Percentiles rank a stretch among this genome's conserved stretches.
phyloP scores from a whole-genome alignment of 2,888 invertebrate species.

The Sminthurinus aureus region DNA sequence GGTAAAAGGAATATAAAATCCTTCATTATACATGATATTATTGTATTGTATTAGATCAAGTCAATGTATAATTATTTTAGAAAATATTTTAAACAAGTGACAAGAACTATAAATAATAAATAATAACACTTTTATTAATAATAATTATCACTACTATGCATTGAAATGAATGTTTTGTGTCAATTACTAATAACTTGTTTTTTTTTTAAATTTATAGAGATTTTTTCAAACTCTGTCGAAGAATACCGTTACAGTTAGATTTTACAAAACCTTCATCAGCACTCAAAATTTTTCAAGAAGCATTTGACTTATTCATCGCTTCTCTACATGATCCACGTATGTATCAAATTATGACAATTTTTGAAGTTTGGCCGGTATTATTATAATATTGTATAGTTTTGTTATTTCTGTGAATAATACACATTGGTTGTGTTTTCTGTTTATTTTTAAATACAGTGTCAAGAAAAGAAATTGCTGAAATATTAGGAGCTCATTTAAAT shows the following conservation, averaged over 20 bases:
- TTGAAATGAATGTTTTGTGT: slow-evolving; percentile 13
- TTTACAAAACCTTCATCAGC: slow-evolving; percentile 75
- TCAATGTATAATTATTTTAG: too few species aligned
- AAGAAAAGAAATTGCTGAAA: slow-evolving; percentile 73
- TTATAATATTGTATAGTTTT: too few species aligned
- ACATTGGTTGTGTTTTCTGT: too few species aligned
- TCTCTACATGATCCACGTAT: slow-evolving; percentile 70
- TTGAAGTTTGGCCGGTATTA: too few species aligned
- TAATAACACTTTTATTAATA: too few species aligned
- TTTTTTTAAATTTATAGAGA: slow-evolving; percentile 69
- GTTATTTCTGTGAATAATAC: too few species aligned
- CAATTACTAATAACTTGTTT: too few species aligned
- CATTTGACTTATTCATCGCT: slow-evolving; percentile 89
- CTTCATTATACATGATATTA: not conserved
- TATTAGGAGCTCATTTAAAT: slow-evolving; percentile 82
- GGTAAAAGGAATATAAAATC: slow-evolving; percentile 44
- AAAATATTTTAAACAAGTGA: too few species aligned
- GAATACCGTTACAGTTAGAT: slow-evolving; percentile 78
- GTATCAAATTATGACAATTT: slow-evolving; percentile 4
- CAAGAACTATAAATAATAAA: too few species aligned
- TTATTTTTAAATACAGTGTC: slow-evolving; percentile 65
- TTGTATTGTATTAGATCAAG: not conserved
- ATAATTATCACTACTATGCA: too few species aligned
- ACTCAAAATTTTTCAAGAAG: slow-evolving; percentile 82
- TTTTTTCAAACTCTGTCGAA: slow-evolving; percentile 88